phyloP scores from a whole-genome alignment of 2,888 invertebrate species.

The Callinectes sapidus region DNA sequence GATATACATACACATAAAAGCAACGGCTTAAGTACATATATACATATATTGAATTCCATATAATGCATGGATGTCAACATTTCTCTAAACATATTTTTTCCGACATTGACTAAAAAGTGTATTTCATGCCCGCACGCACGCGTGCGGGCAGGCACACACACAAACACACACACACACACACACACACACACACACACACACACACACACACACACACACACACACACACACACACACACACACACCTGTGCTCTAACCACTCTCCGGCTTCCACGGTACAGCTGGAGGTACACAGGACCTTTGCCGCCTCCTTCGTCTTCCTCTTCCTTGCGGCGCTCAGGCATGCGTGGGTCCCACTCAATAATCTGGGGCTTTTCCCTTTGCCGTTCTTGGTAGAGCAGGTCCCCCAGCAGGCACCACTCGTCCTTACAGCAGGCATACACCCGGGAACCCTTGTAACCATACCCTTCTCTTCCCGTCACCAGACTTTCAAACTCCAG shows the following conservation, averaged over 20 bases:
- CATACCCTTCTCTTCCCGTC: slow-evolving; percentile 48
- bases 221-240: neutral
- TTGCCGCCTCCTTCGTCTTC: slow-evolving; percentile 1
- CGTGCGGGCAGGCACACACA: no score
- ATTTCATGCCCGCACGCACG: no score
- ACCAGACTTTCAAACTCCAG: slow-evolving; percentile 46
- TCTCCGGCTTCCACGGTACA: slow-evolving; percentile 14
- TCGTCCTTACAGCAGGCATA: slow-evolving; percentile 59
- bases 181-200: slow-evolving; percentile 1
- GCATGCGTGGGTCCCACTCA: slow-evolving; percentile 14
- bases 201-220: neutral
- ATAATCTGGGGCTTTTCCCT: neutral
- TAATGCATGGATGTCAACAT: no score
- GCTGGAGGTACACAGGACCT: neutral
- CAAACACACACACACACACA: neutral
- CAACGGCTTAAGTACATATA: neutral
- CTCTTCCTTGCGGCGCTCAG: neutral
- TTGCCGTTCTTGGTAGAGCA: slow-evolving; percentile 42
- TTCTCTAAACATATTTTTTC: no score
- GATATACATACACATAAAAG: neutral
- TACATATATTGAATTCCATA: neutral
- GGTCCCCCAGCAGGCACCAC: slow-evolving; percentile 66
- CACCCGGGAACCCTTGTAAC: slow-evolving; percentile 65
- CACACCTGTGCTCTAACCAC: slow-evolving; percentile 19
- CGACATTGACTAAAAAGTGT: no score